phyloP scores from a whole-genome alignment of 2,113 vertebrate species.

The Rhea pennata region DNA sequence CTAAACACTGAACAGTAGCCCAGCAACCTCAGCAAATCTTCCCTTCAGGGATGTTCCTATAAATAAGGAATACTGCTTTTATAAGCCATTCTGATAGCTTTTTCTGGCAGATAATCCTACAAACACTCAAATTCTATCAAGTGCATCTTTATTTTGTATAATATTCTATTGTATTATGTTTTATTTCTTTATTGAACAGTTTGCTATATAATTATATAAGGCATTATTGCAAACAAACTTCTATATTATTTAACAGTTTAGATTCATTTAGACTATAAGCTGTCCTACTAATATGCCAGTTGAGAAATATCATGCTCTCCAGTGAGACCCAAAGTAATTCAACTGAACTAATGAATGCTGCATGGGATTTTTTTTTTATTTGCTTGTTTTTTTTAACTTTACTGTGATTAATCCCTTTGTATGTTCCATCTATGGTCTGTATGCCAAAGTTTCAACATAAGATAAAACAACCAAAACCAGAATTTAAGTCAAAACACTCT shows the following conservation, averaged over 20 bases:
- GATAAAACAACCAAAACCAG: neutral
- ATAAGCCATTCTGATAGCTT: neutral
- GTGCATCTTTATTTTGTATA: neutral
- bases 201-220: neutral
- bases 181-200: neutral
- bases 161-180: neutral
- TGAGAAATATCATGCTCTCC: neutral
- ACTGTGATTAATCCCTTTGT: neutral
- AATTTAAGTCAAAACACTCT: neutral
- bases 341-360: neutral
- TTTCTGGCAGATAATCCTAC: neutral
- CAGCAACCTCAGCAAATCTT: neutral
- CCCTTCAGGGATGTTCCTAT: neutral
- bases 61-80: neutral
- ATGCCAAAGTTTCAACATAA: neutral
- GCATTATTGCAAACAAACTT: neutral
- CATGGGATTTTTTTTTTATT: neutral
- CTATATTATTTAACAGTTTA: neutral
- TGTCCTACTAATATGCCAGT: neutral
- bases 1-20: neutral
- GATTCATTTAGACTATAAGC: neutral
- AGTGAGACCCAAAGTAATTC: neutral
- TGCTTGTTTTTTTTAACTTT: neutral
- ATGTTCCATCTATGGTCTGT: neutral
- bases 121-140: neutral